Evolutionary conservation across 2,888 invertebrate species (phyloP).

Genomic region (Calameuta filiformis): DNA sequence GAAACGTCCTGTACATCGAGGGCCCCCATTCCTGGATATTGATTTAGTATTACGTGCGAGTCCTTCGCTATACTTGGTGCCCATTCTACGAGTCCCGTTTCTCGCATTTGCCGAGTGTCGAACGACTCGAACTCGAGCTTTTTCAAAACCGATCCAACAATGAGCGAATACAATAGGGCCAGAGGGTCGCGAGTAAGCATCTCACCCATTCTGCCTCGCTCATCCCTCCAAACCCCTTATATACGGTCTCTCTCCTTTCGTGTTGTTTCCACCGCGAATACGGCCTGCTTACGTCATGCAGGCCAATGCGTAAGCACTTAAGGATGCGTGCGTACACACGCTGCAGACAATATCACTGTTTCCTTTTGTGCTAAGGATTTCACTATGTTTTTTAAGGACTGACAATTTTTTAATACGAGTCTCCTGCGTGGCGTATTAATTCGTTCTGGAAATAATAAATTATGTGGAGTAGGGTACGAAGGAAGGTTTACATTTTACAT

Average conservation of each 20-base stretch:
- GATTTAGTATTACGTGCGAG: constrained; percentile 60
- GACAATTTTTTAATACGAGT: neutral
- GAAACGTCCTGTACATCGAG: constrained; percentile 48
- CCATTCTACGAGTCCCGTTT: constrained; percentile 41
- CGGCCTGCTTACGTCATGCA: neutral
- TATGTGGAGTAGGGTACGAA: neutral
- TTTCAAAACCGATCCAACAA: constrained; percentile 46
- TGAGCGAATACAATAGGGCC: constrained; percentile 28
- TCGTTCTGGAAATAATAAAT: neutral
- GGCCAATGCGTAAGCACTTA: neutral
- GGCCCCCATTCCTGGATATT: constrained; percentile 53
- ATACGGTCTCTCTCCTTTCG: neutral
- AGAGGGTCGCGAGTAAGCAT: constrained; percentile 9
- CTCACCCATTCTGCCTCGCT: neutral
- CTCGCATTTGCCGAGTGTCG: constrained; percentile 38
- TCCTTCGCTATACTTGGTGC: constrained; percentile 39
- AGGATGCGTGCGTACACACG: neutral
- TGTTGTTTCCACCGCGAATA: neutral
- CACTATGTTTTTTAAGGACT: neutral
- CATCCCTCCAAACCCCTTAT: neutral
- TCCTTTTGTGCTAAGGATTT: neutral
- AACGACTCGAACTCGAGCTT: constrained; percentile 39
- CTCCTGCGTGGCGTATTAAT: neutral
- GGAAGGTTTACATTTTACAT: neutral
- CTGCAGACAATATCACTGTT: neutral